Evolutionary conservation across 2,113 vertebrate species (phyloP).

Genomic region (Macquaria ambigua): DNA sequence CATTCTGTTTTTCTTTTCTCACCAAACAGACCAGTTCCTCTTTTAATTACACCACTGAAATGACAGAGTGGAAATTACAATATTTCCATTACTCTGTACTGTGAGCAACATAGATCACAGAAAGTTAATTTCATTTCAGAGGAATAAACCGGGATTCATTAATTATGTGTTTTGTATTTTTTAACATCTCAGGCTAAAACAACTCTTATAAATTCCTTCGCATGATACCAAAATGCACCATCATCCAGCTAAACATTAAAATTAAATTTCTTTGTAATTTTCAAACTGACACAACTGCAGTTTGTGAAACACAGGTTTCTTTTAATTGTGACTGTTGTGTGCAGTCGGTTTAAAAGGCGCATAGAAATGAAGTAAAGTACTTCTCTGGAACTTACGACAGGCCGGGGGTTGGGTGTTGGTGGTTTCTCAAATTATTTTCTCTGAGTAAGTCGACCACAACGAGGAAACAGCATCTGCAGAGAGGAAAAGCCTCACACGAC

Average conservation of each 20-base stretch:
- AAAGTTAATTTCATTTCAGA: not conserved
- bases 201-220: not conserved
- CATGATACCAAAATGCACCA: not conserved
- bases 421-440: not conserved
- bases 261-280: not conserved
- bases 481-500: not conserved
- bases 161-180: not conserved
- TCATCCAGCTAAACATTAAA: not conserved
- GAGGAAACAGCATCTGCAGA: not conserved
- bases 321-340: not conserved
- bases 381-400: not conserved
- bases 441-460: not conserved
- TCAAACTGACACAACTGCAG: not conserved
- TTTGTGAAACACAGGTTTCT: not conserved
- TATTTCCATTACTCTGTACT: not conserved
- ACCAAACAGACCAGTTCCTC: not conserved
- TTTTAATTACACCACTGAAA: not conserved
- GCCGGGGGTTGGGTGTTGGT: rapidly evolving
- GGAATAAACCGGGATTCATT: not conserved
- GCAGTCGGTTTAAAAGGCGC: not conserved
- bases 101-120: not conserved
- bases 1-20: too few species aligned
- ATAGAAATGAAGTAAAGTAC: not conserved
- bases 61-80: not conserved
- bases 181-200: not conserved